Percentiles rank a stretch among this genome's conserved stretches.
phyloP scores from a whole-genome alignment of 1,140 invertebrate genomes.

The Danaus melanippus region DNA sequence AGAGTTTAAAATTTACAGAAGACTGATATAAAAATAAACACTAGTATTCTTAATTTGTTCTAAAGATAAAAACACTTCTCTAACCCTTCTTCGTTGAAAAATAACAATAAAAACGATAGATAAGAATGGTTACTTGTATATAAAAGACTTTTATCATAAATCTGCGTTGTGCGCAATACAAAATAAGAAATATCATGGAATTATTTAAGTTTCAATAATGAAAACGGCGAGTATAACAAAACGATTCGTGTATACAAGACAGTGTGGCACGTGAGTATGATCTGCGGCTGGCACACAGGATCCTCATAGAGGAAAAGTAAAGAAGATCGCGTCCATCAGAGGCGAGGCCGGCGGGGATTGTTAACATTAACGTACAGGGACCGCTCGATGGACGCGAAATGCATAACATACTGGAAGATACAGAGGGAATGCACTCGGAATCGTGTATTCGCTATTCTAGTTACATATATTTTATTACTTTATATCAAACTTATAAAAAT shows the following conservation, averaged over 20 bases:
- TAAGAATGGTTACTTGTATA: conserved; percentile 2
- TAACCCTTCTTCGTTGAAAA: too few species aligned
- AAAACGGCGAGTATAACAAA: too few species aligned
- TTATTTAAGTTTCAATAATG: too few species aligned
- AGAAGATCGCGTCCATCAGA: too few species aligned
- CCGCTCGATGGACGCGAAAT: conserved; percentile 37
- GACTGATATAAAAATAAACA: conserved; percentile 57
- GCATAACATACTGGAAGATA: conserved; percentile 46
- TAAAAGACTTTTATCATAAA: background rate
- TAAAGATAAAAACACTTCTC: conserved; percentile 43
- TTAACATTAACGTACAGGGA: conserved; percentile 11
- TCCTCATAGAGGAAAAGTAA: too few species aligned
- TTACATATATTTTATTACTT: background rate
- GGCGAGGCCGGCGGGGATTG: too few species aligned
- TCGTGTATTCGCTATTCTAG: conserved; percentile 19
- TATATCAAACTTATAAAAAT: conserved; percentile 57
- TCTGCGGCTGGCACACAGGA: too few species aligned
- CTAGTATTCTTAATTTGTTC: conserved; percentile 33
- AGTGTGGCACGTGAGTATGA: too few species aligned
- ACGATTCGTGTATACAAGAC: too few species aligned
- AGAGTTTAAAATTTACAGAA: conserved; percentile 29
- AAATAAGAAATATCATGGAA: too few species aligned
- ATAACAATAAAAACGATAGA: conserved; percentile 15
- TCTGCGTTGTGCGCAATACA: too few species aligned
- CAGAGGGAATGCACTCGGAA: conserved; percentile 51